Conservation (phyloP, 2,113 vertebrate species). For the Chaetorhynchus papuensis region DNA sequence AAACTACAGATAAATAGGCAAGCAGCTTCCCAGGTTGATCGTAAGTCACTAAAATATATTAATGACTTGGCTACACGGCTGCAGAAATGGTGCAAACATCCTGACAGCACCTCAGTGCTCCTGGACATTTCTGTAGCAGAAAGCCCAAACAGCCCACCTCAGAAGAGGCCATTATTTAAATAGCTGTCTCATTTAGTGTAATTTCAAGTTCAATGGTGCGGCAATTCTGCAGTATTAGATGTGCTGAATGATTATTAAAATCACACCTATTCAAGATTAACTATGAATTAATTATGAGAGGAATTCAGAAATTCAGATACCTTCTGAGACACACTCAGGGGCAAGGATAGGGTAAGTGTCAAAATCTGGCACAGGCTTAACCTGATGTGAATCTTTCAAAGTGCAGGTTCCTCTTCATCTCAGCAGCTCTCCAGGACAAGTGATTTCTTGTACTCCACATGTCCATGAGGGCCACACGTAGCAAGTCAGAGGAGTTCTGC, state of each 20-base stretch:
- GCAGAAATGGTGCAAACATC: not conserved
- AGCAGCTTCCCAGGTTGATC: not conserved
- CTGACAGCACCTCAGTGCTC: not conserved
- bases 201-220: slow-evolving; percentile 52
- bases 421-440: not conserved
- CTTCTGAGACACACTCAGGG: not conserved
- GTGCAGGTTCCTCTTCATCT: not conserved
- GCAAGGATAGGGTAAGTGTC: not conserved
- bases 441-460: not conserved
- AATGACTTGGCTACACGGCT: not conserved
- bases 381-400: not conserved
- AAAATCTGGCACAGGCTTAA: not conserved
- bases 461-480: not conserved
- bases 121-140: slow-evolving; percentile 8
- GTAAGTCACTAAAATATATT: not conserved
- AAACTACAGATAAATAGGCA: slow-evolving; percentile 9
- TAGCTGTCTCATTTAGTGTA: slow-evolving; percentile 56
- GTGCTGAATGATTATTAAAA: slow-evolving; percentile 62
- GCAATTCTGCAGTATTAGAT: slow-evolving; percentile 60
- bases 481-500: not conserved
- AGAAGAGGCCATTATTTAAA: slow-evolving; percentile 57
- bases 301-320: slow-evolving; percentile 32
- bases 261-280: slow-evolving; percentile 63
- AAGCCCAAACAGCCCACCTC: slow-evolving; percentile 15
- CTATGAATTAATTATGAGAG: slow-evolving; percentile 63